These are phyloP conservation scores for Nymphicus hollandicus DNA, from an alignment of 2,113 vertebrate species.

Conservation along the genomic window DNA sequence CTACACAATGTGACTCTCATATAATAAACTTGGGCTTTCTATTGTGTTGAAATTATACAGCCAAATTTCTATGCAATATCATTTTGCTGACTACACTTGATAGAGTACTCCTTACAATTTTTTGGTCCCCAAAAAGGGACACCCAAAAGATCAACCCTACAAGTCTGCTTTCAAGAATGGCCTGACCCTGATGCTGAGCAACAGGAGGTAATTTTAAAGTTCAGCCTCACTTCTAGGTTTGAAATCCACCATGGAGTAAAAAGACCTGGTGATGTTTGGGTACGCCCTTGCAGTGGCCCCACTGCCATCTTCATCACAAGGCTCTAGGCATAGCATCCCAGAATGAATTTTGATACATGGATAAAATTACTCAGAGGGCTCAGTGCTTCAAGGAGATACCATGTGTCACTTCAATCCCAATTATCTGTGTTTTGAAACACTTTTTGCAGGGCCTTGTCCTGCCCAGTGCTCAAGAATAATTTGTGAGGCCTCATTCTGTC, in stretches of 20 bases:
- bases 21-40: neutral
- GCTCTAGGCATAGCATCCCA: neutral
- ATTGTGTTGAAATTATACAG: neutral
- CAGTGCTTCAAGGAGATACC: neutral
- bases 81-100: neutral
- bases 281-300: neutral
- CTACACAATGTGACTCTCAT: neutral
- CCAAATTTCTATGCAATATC: neutral
- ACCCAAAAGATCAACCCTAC: neutral
- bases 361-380: neutral
- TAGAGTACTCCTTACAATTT: neutral
- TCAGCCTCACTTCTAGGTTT: neutral
- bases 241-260: neutral
- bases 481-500: neutral
- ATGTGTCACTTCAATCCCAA: accelerated
- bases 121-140: neutral
- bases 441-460: neutral
- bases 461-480: neutral
- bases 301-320: neutral
- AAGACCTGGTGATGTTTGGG: neutral
- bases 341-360: neutral
- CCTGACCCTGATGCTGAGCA: neutral
- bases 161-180: neutral
- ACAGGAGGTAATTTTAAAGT: neutral
- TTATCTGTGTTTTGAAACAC: neutral